Evolutionary conservation across 1,140 invertebrate genomes (phyloP).

Genomic region (Bombus fervidus): DNA sequence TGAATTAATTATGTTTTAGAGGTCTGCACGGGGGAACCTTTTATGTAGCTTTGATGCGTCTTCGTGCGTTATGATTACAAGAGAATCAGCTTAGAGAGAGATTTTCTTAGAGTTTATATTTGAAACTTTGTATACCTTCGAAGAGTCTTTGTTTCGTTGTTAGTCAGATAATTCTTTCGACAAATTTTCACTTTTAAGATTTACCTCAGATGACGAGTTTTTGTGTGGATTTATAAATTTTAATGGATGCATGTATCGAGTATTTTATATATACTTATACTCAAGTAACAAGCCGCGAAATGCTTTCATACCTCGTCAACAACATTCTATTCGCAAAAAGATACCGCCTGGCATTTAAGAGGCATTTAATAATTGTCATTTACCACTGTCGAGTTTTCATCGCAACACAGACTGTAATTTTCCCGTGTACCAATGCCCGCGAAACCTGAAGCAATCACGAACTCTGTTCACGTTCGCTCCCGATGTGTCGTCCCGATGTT

Average conservation of each 20-base stretch:
- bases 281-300: not conserved
- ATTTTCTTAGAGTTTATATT: too few species aligned
- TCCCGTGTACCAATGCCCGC: not conserved
- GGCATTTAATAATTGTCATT: constrained; percentile 53
- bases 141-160: too few species aligned
- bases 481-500: constrained; percentile 48
- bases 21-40: too few species aligned
- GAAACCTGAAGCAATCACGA: constrained; percentile 32
- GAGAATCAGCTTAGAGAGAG: too few species aligned
- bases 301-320: not conserved
- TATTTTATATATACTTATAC: not conserved
- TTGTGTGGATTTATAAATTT: too few species aligned
- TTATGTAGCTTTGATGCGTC: too few species aligned
- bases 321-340: not conserved
- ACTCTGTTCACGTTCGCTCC: constrained; percentile 31
- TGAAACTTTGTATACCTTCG: too few species aligned
- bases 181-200: too few species aligned
- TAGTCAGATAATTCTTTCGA: too few species aligned
- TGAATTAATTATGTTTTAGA: not conserved
- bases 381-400: constrained; percentile 7
- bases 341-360: constrained; percentile 35
- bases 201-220: too few species aligned
- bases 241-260: too few species aligned
- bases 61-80: too few species aligned
- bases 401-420: not conserved